Evolutionary conservation across 2,113 vertebrate genomes (phyloP), one percentile per base, ranked within the genome.

Genomic region (Triplophysa dalaica): DNA sequence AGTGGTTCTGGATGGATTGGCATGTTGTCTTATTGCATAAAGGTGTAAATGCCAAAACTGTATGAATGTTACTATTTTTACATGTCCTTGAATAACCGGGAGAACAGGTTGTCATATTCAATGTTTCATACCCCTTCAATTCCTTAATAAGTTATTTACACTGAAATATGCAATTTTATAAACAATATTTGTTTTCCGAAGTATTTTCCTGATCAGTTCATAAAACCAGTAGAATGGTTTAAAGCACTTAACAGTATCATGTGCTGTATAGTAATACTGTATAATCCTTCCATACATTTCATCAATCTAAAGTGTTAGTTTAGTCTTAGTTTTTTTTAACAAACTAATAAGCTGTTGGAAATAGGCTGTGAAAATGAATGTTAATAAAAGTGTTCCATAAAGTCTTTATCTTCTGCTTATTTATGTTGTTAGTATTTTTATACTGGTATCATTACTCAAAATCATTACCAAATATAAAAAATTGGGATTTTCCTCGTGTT

Each of bases 321-420:
- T 74, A 3, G 26, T 1, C 60, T 61, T 16, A 19, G 14, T 26
- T 4, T 22, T 41, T 13, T 13, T 33, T 72, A 24, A 21, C n/a
- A 58, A 58, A 58, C 7, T 61, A 43, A 38, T 72, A 58, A 58
- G 70, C 33, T 74, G 43, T 73, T 73, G 43, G 14, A 24, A 22
- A 12, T 8, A 60, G 16, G 17, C 58, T 63, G 60, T 63, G 33
- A 38, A 38, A 22, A 63, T 60, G 22, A 43, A 1, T 74, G 12
- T 60, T 24, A 75, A 50, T 62, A 62, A 75, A 62, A 63, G 10
- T 61, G 41, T 48, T 61, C 24, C 45, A 38, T 63, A 72, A 1
- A 17, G 33, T n/a, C 19, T 33, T 1, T 68, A 2, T 8, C 41
- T 69, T 9, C 21, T 68, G 12, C 41, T 24, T 22, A 17, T 68